phyloP scores from a whole-genome alignment of 2,113 vertebrate species.

The Nansenia antarctica region DNA sequence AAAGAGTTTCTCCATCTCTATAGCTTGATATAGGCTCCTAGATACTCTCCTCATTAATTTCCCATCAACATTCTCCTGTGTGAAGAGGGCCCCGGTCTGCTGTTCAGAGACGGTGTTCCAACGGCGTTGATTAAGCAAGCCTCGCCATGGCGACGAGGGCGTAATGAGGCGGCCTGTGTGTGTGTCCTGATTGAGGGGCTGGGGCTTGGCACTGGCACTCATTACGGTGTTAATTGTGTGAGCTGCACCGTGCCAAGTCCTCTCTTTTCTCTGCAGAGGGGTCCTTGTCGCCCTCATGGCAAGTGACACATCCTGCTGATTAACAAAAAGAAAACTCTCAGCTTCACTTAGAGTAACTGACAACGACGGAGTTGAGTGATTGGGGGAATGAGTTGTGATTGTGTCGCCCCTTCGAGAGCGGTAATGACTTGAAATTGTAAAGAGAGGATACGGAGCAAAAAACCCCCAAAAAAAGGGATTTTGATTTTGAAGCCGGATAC shows the following conservation, averaged over 20 bases:
- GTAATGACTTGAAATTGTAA: too few relatives aligned
- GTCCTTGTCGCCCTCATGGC: slow-evolving; percentile 22
- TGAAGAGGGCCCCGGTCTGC: too few relatives aligned
- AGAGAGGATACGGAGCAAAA: too few relatives aligned
- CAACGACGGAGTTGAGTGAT: slow-evolving; percentile 11
- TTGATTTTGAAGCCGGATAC: too few relatives aligned
- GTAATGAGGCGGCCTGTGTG: not conserved
- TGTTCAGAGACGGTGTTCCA: not conserved
- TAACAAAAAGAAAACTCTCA: slow-evolving; percentile 30
- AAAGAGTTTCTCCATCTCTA: too few relatives aligned
- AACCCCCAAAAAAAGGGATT: too few relatives aligned
- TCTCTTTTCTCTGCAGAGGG: slow-evolving; percentile 23
- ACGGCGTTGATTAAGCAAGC: not conserved
- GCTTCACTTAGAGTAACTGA: slow-evolving; percentile 29
- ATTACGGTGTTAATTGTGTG: slow-evolving; percentile 32
- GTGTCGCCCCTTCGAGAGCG: too few relatives aligned
- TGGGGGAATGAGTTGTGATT: not conserved
- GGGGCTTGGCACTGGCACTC: slow-evolving; percentile 11
- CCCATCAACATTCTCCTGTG: too few relatives aligned
- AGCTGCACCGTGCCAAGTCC: slow-evolving; percentile 35
- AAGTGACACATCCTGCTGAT: slow-evolving; percentile 45
- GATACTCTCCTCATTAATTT: too few relatives aligned
- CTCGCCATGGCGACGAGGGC: not conserved
- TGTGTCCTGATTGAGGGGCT: slow-evolving; percentile 15
- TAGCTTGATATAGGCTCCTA: too few relatives aligned